Percentiles rank a stretch among this genome's conserved stretches.
These are phyloP conservation scores for Anoplophora glabripennis DNA, from an alignment of 1,140 invertebrate genomes.

Conservation along the genomic window DNA sequence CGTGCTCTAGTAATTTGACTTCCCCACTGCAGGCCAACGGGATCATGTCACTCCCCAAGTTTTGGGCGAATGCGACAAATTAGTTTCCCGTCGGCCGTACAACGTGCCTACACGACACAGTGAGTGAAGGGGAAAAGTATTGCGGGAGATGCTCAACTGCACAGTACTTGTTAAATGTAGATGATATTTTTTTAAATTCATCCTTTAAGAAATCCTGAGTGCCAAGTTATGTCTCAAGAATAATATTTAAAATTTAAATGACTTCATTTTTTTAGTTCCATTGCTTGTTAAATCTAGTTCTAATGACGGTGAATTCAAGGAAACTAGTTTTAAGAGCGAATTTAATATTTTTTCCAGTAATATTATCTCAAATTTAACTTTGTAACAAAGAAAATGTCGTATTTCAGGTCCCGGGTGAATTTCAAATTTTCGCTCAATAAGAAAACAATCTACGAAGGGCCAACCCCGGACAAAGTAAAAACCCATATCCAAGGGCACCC, in stretches of 20 bases:
- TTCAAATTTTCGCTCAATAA: too few species aligned
- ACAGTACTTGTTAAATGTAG: background rate
- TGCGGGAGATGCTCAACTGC: background rate
- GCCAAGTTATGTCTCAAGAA: background rate
- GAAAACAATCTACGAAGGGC: too few species aligned
- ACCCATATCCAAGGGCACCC: too few species aligned
- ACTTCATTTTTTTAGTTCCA: background rate
- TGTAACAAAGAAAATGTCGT: too few species aligned
- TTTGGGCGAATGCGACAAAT: constrained; percentile 9
- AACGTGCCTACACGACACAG: constrained; percentile 4
- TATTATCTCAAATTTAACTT: too few species aligned
- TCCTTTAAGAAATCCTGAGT: background rate
- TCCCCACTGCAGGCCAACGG: constrained; percentile 3
- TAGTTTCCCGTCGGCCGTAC: constrained; percentile 5
- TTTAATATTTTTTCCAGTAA: too few species aligned
- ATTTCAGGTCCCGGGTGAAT: too few species aligned
- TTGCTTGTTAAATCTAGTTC: too few species aligned
- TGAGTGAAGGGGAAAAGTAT: background rate
- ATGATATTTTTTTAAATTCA: background rate
- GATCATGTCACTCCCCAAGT: constrained; percentile 11
- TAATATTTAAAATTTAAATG: background rate
- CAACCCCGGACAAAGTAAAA: too few species aligned
- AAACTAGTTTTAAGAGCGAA: too few species aligned
- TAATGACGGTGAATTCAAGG: too few species aligned
- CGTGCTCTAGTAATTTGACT: constrained; percentile 12